phyloP scores from a whole-genome alignment of 2,888 invertebrate genomes.

The Campaea margaritaria region DNA sequence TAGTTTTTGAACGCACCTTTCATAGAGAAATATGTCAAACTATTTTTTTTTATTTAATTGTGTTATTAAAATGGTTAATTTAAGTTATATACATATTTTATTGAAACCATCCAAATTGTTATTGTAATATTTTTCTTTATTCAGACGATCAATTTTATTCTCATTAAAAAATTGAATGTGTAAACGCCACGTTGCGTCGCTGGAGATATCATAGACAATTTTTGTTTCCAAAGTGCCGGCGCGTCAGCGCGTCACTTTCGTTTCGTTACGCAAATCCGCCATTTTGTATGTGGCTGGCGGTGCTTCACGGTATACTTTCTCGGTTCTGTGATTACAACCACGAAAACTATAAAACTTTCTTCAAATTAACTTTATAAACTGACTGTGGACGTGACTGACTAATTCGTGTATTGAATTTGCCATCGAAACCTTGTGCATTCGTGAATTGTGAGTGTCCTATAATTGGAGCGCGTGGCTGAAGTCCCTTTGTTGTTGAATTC shows the following conservation, averaged over 20 bases:
- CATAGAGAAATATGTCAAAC: no score
- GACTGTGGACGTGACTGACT: slow-evolving; percentile 68
- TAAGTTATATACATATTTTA: no score
- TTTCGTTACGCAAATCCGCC: slow-evolving; percentile 84
- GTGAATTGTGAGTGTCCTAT: slow-evolving; percentile 83
- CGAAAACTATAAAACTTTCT: slow-evolving; percentile 76
- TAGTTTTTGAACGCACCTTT: no score
- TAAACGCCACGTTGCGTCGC: slow-evolving; percentile 36
- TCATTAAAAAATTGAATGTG: no score
- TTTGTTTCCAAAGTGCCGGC: slow-evolving; percentile 61
- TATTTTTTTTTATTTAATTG: no score
- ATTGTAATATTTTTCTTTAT: no score
- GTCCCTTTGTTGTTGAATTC: slow-evolving; percentile 85
- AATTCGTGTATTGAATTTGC: slow-evolving; percentile 67
- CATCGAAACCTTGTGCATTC: slow-evolving; percentile 75
- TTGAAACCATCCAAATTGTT: no score
- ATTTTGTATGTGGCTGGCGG: slow-evolving; percentile 86
- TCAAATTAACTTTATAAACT: slow-evolving; percentile 64
- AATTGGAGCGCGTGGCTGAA: slow-evolving; percentile 85
- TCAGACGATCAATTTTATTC: no score
- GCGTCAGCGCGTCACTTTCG: slow-evolving; percentile 75
- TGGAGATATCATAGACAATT: slow-evolving; percentile 49
- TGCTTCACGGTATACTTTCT: slow-evolving; percentile 79
- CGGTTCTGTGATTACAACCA: slow-evolving; percentile 77
- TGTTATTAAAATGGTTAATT: no score